Conservation (phyloP, 1,140 invertebrate species). For the Palaemon carinicauda region DNA sequence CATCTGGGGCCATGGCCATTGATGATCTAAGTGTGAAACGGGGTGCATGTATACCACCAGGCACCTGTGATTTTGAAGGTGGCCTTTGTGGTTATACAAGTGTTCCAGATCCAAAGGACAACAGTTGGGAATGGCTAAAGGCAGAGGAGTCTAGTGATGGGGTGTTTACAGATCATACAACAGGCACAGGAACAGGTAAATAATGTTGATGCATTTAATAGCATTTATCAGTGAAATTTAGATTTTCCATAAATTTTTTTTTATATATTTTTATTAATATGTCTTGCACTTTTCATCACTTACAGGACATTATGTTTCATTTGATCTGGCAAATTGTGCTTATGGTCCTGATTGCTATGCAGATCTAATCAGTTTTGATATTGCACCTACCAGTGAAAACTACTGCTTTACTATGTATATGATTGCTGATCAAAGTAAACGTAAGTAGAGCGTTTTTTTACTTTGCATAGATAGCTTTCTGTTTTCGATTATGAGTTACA, state of each 20-base stretch:
- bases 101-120: not conserved
- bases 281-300: not conserved
- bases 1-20: slow-evolving; percentile 30
- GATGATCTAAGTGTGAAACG: slow-evolving; percentile 30
- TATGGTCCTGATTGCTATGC: not conserved
- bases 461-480: not conserved
- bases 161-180: slow-evolving; percentile 28
- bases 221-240: not conserved
- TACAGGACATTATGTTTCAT: slow-evolving; percentile 29
- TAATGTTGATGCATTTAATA: not conserved
- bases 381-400: not conserved
- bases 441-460: not conserved
- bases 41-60: slow-evolving; percentile 20
- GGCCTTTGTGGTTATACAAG: slow-evolving; percentile 27
- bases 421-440: not conserved
- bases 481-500: not conserved
- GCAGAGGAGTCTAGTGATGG: slow-evolving; percentile 30
- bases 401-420: slow-evolving; percentile 20
- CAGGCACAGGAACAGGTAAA: not conserved
- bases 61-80: slow-evolving; percentile 37
- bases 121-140: slow-evolving; percentile 35
- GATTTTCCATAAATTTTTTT: too few species aligned
- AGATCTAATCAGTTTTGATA: slow-evolving; percentile 2
- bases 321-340: slow-evolving; percentile 2
- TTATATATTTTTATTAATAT: too few species aligned